These are phyloP conservation scores for Heliocidaris erythrogramma DNA, from an alignment of 35 echinoderm and acorn worm species.

Conservation along the genomic window DNA sequence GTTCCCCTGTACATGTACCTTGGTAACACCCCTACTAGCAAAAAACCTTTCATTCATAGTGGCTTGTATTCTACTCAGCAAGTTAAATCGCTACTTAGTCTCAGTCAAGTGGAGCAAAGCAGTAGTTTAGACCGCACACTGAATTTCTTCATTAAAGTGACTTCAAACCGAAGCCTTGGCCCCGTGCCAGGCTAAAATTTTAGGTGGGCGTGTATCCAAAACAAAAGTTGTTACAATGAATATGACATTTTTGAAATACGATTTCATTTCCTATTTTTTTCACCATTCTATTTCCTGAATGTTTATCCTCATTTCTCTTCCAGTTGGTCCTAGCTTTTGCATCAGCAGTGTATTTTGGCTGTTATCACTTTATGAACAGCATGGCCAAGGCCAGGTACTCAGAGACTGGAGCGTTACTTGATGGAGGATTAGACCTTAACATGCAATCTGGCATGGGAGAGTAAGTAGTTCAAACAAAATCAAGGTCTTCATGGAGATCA, in stretches of 20 bases:
- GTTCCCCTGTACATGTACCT: no score
- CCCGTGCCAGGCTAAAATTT: background rate
- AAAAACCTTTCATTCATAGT: no score
- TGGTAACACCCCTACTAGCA: no score
- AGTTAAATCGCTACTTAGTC: no score
- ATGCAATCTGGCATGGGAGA: conserved; percentile 90
- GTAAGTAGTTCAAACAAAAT: conserved; percentile 52
- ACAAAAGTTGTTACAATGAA: background rate
- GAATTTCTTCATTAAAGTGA: background rate
- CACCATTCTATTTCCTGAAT: background rate
- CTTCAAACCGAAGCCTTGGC: background rate
- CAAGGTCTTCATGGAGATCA: no score
- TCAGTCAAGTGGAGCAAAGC: no score
- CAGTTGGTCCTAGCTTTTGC: conserved; percentile 70
- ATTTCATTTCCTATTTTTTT: background rate
- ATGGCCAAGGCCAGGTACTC: conserved; percentile 89
- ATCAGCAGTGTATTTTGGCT: conserved; percentile 74
- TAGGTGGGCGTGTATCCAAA: background rate
- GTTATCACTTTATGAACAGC: conserved; percentile 69
- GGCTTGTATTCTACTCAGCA: no score
- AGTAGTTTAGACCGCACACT: no score
- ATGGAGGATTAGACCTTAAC: conserved; percentile 95
- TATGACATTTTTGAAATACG: background rate
- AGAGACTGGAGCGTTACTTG: conserved; percentile 68
- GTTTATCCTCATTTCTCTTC: background rate